Evolutionary conservation across 2,888 invertebrate species (phyloP).

Genomic region (Hyposoter dolosus): DNA sequence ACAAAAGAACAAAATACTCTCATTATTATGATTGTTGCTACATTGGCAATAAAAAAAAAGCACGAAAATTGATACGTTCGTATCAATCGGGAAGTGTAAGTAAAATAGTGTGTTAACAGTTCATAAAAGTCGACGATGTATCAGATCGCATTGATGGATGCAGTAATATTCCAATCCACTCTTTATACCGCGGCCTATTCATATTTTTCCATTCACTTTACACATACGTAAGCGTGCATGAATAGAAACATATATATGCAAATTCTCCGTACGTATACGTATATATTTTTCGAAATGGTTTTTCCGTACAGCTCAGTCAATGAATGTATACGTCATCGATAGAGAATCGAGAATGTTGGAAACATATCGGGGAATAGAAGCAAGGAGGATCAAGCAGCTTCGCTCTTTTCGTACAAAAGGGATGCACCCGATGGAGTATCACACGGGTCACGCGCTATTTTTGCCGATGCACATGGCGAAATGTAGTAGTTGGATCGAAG

Average conservation of each 20-base stretch:
- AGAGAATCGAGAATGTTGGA: slow-evolving; percentile 45
- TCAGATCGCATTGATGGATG: slow-evolving; percentile 18
- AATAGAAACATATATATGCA: neutral
- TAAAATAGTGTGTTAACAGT: neutral
- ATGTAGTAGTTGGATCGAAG: slow-evolving; percentile 35
- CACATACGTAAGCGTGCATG: neutral
- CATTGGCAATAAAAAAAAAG: neutral
- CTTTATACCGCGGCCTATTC: slow-evolving; percentile 53
- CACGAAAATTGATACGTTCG: slow-evolving; percentile 11
- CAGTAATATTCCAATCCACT: slow-evolving; percentile 64
- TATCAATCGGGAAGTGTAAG: neutral
- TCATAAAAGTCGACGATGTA: slow-evolving; percentile 40
- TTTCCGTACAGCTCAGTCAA: slow-evolving; percentile 62
- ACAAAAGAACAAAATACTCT: slow-evolving; percentile 51
- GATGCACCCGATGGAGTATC: slow-evolving; percentile 53
- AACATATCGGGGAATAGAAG: slow-evolving; percentile 27
- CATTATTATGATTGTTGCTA: slow-evolving; percentile 13
- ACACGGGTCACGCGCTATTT: slow-evolving; percentile 62
- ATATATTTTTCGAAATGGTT: slow-evolving; percentile 8
- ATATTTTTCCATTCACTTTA: slow-evolving; percentile 34
- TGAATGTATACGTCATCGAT: slow-evolving; percentile 57
- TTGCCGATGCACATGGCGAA: slow-evolving; percentile 44
- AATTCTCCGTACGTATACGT: too few species aligned
- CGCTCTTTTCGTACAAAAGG: slow-evolving; percentile 54
- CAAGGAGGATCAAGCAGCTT: slow-evolving; percentile 38